Evolutionary conservation across 2,888 invertebrate species (phyloP).

Genomic region (Sarcophaga carnaria): DNA sequence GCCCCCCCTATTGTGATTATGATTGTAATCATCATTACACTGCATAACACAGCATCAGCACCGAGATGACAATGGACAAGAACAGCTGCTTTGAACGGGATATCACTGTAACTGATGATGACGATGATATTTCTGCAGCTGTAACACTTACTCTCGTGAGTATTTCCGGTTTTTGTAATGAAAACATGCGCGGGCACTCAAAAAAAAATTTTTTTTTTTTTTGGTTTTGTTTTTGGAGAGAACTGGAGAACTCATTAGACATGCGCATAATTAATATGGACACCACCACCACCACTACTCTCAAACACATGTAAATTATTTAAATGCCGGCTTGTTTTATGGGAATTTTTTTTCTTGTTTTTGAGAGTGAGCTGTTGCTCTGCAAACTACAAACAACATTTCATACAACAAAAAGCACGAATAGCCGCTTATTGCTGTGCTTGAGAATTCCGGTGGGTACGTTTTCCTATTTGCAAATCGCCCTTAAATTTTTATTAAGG

Average conservation of each 20-base stretch:
- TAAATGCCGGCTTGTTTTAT: slow-evolving; percentile 58
- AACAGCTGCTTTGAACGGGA: slow-evolving; percentile 29
- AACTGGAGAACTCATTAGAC: slow-evolving; percentile 15
- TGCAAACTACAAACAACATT: slow-evolving; percentile 24
- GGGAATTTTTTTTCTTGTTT: background rate
- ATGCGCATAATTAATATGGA: slow-evolving; percentile 29
- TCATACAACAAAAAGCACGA: background rate
- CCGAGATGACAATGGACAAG: background rate
- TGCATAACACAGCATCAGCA: background rate
- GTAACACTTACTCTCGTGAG: slow-evolving; percentile 16
- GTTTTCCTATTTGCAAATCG: background rate
- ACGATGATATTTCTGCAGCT: no score
- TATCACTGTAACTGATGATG: background rate
- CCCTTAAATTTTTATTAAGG: background rate
- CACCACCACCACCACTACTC: background rate
- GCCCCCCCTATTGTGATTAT: background rate
- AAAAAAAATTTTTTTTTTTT: background rate
- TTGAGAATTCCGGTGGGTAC: background rate
- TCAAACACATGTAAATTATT: slow-evolving; percentile 36
- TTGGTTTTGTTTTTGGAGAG: background rate
- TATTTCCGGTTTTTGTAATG: slow-evolving; percentile 58
- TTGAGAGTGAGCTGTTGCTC: slow-evolving; percentile 53
- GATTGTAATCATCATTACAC: background rate
- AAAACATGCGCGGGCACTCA: slow-evolving; percentile 56
- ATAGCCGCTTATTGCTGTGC: background rate